These are phyloP conservation scores for Drosophila anomalipes DNA, from an alignment of 2,888 invertebrate species.

Conservation along the genomic window DNA sequence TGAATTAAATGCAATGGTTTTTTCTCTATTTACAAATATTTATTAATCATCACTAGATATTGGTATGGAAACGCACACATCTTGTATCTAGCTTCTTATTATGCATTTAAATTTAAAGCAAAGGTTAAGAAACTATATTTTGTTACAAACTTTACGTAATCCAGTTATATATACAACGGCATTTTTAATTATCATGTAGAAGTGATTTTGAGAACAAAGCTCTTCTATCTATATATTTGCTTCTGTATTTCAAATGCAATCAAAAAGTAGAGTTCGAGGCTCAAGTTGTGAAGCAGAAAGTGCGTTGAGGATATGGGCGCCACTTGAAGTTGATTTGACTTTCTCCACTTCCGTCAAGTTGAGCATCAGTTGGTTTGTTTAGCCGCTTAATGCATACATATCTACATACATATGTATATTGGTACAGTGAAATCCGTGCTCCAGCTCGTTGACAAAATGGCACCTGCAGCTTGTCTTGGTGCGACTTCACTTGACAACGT, in stretches of 20 bases:
- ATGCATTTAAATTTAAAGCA: neutral
- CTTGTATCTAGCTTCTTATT: neutral
- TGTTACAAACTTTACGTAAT: neutral
- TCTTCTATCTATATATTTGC: neutral
- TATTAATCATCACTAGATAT: neutral
- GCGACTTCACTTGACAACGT: constrained; percentile 49
- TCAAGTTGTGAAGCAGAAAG: neutral
- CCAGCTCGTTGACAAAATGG: constrained; percentile 23
- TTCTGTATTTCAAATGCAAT: neutral
- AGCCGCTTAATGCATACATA: constrained; percentile 7
- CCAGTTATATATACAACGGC: neutral
- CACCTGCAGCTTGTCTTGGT: constrained; percentile 21
- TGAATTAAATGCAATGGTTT: neutral
- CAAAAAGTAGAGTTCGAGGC: neutral
- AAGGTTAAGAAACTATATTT: neutral
- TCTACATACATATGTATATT: neutral
- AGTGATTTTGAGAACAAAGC: neutral
- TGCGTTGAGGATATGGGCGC: neutral
- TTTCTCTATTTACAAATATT: neutral
- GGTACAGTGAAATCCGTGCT: constrained; percentile 15
- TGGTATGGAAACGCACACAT: neutral
- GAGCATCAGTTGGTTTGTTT: constrained; percentile 12
- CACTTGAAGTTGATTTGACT: constrained; percentile 5
- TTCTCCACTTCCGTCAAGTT: constrained; percentile 2
- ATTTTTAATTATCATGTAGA: neutral